Evolutionary conservation across 2,888 invertebrate species (phyloP).

Genomic region (Dorcus parallelipipedus): DNA sequence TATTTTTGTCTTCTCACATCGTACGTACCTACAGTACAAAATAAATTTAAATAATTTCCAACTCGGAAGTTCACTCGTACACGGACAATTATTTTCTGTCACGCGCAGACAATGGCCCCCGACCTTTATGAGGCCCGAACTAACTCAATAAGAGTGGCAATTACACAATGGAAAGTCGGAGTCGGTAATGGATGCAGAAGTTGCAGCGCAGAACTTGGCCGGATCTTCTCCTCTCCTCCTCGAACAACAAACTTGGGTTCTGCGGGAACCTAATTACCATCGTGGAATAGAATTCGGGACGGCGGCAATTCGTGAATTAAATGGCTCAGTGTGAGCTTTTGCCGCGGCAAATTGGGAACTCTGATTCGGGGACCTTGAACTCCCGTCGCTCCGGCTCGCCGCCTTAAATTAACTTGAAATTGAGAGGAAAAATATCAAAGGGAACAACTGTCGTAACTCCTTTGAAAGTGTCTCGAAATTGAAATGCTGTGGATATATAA

Average conservation of each 20-base stretch:
- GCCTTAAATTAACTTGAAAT: conserved; percentile 6
- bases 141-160: conserved; percentile 40
- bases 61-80: conserved; percentile 9
- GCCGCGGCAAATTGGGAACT: conserved; percentile 8
- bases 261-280: conserved; percentile 21
- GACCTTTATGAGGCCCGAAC: conserved; percentile 22
- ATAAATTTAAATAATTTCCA: too few species aligned
- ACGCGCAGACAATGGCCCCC: conserved; percentile 27
- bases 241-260: conserved; percentile 5
- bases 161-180: conserved; percentile 38
- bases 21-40: too few species aligned
- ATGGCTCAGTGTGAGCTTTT: conserved; percentile 3
- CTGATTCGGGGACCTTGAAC: neutral
- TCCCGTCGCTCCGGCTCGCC: neutral
- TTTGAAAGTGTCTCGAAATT: conserved; percentile 5
- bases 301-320: conserved; percentile 8
- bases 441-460: neutral
- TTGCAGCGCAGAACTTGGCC: conserved; percentile 35
- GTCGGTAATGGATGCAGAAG: conserved; percentile 34
- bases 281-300: conserved; percentile 9
- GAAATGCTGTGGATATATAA: neutral
- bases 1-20: too few species aligned
- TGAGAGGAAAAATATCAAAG: conserved; percentile 8
- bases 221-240: neutral
- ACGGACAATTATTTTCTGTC: conserved; percentile 30